Conservation (phyloP, 2,113 vertebrate species). For the Tachuris rubrigastra region DNA sequence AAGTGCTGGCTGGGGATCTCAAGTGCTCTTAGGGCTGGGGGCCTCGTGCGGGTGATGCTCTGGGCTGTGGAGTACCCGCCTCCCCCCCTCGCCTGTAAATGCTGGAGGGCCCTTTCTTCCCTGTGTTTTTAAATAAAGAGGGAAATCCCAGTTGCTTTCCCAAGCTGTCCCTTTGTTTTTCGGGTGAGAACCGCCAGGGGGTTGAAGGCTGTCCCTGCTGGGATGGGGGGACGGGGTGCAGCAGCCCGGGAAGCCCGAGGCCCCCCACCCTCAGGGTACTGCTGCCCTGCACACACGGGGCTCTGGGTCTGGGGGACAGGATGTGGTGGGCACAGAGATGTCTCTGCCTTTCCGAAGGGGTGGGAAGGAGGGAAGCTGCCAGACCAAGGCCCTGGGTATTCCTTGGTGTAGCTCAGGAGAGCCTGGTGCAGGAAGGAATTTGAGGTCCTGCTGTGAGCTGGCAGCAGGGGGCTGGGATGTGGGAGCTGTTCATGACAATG, state of each 20-base stretch:
- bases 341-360: background rate
- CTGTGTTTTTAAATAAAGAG: conserved; percentile 45
- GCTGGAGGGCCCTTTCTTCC: background rate
- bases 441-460: background rate
- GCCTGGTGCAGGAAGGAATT: rapidly evolving
- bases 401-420: background rate
- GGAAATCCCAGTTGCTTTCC: background rate
- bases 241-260: background rate
- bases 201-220: background rate
- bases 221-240: background rate
- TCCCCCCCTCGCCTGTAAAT: background rate
- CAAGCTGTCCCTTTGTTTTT: background rate
- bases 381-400: rapidly evolving
- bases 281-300: background rate
- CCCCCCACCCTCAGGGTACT: background rate
- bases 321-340: too few relatives aligned
- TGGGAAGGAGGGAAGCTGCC: background rate
- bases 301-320: background rate
- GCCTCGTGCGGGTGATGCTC: rapidly evolving
- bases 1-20: background rate
- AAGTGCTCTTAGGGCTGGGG: conserved; percentile 42
- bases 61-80: rapidly evolving
- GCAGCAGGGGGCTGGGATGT: background rate
- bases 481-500: background rate
- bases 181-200: background rate